Percentiles rank a stretch among this genome's conserved stretches.
Evolutionary conservation across 2,113 vertebrate genomes (phyloP).

Genomic region (Zonotrichia leucophrys): DNA sequence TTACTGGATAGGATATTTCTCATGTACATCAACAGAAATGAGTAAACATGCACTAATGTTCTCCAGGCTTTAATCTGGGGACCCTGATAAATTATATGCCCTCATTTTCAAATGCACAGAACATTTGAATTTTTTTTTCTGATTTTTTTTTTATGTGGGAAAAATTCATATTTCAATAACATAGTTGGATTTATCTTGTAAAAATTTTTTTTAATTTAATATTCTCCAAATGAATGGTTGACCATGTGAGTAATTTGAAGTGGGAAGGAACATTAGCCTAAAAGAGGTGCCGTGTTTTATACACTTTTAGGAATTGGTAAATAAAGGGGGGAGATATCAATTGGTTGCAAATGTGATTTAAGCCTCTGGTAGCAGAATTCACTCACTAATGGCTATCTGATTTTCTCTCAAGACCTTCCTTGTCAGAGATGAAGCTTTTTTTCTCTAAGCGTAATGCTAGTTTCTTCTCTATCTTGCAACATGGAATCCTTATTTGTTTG

Average conservation of each 20-base stretch:
- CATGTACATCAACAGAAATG: background rate
- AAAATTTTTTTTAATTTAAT: background rate
- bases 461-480: background rate
- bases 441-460: background rate
- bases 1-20: background rate
- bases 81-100: background rate
- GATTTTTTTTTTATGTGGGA: rapidly evolving
- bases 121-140: background rate
- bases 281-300: background rate
- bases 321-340: background rate
- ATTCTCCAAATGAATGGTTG: background rate
- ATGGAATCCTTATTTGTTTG: background rate
- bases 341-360: background rate
- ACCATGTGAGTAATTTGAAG: background rate
- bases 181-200: background rate
- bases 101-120: background rate
- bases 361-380: background rate
- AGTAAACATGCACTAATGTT: background rate
- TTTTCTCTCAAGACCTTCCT: background rate
- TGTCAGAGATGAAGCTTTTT: background rate
- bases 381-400: background rate
- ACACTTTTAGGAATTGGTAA: background rate
- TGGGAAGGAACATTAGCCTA: background rate
- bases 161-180: background rate
- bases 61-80: background rate